Conservation (phyloP, 2,797 vertebrate species). For the Kryptopterus vitreolus region DNA sequence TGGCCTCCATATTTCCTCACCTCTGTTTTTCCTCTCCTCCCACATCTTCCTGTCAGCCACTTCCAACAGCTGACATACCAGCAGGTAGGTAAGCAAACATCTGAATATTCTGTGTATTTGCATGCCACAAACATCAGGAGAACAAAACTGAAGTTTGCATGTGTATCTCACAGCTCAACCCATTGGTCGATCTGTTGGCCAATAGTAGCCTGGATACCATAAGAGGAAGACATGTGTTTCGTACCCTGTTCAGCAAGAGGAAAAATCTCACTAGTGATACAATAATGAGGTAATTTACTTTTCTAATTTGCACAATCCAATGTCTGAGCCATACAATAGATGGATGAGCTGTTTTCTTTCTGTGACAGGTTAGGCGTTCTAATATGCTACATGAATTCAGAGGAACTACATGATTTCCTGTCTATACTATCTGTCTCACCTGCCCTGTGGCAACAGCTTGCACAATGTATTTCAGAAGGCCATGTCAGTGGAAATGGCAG, state of each 20-base stretch:
- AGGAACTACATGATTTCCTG: slow-evolving; percentile 75
- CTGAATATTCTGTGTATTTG: not conserved
- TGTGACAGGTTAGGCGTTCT: slow-evolving; percentile 79
- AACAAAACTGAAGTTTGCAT: not conserved
- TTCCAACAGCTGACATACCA: slow-evolving; percentile 85
- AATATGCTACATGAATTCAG: slow-evolving; percentile 82
- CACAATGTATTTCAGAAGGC: slow-evolving; percentile 80
- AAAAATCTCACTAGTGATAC: slow-evolving; percentile 74
- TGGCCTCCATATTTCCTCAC: slow-evolving; percentile 85
- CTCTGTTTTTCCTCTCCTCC: slow-evolving; percentile 81
- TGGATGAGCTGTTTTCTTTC: slow-evolving; percentile 14
- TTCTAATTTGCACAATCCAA: not conserved
- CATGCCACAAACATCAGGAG: not conserved
- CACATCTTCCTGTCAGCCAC: slow-evolving; percentile 81
- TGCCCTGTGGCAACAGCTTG: slow-evolving; percentile 77
- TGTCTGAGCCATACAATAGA: not conserved
- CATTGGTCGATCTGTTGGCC: slow-evolving; percentile 80
- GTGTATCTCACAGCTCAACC: slow-evolving; percentile 72
- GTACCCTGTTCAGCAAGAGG: slow-evolving; percentile 76
- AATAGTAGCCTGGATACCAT: slow-evolving; percentile 80
- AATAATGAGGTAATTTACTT: slow-evolving; percentile 71
- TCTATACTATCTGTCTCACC: slow-evolving; percentile 69
- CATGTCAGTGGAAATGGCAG: slow-evolving; percentile 76
- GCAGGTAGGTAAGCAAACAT: slow-evolving; percentile 73
- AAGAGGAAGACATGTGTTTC: slow-evolving; percentile 81